Conservation (phyloP, 2,113 vertebrate species). For the Picathartes gymnocephalus region DNA sequence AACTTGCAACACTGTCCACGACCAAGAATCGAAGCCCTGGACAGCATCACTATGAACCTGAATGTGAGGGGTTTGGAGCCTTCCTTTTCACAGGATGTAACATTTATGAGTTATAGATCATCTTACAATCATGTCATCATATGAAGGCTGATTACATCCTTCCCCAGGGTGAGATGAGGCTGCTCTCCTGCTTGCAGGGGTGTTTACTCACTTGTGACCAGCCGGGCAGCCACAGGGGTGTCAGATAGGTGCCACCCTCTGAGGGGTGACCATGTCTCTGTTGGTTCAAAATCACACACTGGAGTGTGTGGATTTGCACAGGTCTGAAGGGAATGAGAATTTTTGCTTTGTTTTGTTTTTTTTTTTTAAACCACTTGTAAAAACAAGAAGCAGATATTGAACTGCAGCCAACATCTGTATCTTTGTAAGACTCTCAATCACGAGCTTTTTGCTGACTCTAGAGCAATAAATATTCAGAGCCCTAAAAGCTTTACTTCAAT, state of each 20-base stretch:
- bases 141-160: background rate
- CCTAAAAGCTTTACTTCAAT: constrained; percentile 49
- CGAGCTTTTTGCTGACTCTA: constrained; percentile 49
- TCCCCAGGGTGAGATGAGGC: background rate
- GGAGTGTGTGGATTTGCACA: background rate
- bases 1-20: background rate
- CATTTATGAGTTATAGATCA: background rate
- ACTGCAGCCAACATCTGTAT: constrained; percentile 19
- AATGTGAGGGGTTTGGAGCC: background rate
- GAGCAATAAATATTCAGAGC: constrained; percentile 33
- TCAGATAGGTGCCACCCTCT: background rate
- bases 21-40: background rate
- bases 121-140: background rate
- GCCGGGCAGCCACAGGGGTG: background rate
- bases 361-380: constrained; percentile 37
- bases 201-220: background rate
- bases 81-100: background rate
- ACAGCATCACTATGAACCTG: background rate
- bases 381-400: constrained; percentile 52
- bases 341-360: background rate
- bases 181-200: background rate
- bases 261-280: background rate
- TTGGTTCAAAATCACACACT: accelerated
- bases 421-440: constrained; percentile 27
- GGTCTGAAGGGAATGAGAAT: background rate